Evolutionary conservation across 2,797 vertebrate genomes (phyloP), one percentile per base, ranked within the genome.

Genomic region (Choloepus didactylus): DNA sequence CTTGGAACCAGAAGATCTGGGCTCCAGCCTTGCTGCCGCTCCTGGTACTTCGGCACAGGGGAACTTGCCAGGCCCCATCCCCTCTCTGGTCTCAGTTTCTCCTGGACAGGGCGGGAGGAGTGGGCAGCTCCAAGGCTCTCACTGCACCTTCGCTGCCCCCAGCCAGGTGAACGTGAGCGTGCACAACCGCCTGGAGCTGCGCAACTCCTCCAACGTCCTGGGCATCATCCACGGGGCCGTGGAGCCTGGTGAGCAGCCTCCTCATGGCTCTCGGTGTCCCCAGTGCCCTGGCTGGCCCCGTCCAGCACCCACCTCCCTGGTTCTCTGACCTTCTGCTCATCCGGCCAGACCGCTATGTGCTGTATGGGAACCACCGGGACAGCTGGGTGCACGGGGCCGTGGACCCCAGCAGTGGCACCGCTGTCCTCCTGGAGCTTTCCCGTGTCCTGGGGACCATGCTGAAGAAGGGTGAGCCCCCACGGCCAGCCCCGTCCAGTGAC

Each of bases 301-400:
- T 54, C 9, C 21, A 5, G 51, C 80, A 25, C 6, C n/a, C 11
- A 29, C 59, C 3, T 54, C 35, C 23, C 41, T 1, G 35, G 46
- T 9, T 19, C 38, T 59, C 84, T 70, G 51, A 70, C 51, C 35
- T 18, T 59, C 29, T 27, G 0, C 18, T n/a, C 27, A 46, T 89
- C 62, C 56, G 73, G 16, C 51, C 97, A 99, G 99, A 99, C 97
- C 98, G 99, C 85, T 99, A 99, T 0, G 98, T 99, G 77, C 98
- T 99, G 9, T 99, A 99, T 1, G 99, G 99, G 7, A 99, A 99
- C 98, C 99, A 99, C 98, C 98, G 99, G 54, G 99, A 99, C 98
- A 99, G 99, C 84, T 99, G 99, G 99, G 99, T 99, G 2, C 99
- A 99, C 0, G 99, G 99, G 0, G 99, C 99, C 4, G 99, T 99